Percentiles rank a stretch among this genome's conserved stretches.
Conservation (phyloP, 2,113 vertebrate species). For the Aspidoscelis tigris region DNA sequence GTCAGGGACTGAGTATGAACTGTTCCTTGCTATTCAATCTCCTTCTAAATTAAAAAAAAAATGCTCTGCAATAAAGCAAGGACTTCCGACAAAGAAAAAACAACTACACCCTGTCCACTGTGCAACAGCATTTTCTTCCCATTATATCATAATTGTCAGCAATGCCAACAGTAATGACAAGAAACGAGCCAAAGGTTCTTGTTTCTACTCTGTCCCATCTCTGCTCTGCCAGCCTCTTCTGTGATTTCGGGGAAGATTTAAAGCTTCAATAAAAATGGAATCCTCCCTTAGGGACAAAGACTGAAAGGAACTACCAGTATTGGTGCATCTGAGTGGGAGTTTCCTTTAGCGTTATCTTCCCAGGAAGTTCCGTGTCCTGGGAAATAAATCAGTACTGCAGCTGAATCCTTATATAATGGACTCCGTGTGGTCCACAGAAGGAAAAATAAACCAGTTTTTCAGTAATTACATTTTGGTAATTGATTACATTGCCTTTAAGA, state of each 20-base stretch:
- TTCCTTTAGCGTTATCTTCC: not conserved
- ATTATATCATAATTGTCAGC: not conserved
- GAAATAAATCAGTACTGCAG: constrained; percentile 5
- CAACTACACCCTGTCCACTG: too few relatives aligned
- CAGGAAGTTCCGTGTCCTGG: not conserved
- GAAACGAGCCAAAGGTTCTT: not conserved
- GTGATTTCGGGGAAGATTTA: not conserved
- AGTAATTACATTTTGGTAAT: not conserved
- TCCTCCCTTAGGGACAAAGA: not conserved
- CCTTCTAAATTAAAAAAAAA: not conserved
- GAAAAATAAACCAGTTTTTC: not conserved
- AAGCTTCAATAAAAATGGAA: constrained; percentile 7
- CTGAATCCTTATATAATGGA: not conserved
- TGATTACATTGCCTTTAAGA: not conserved
- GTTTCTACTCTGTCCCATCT: not conserved
- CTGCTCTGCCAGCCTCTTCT: not conserved
- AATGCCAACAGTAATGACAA: not conserved
- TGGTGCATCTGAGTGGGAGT: not conserved
- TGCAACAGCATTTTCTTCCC: not conserved
- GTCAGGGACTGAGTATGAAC: too few relatives aligned
- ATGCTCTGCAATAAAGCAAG: not conserved
- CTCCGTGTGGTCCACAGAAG: constrained; percentile 2
- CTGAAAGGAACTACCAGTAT: not conserved
- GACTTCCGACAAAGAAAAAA: not conserved
- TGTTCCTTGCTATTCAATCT: not conserved